Conservation (phyloP, 2,888 invertebrate species). For the Parnassius glacialis region DNA sequence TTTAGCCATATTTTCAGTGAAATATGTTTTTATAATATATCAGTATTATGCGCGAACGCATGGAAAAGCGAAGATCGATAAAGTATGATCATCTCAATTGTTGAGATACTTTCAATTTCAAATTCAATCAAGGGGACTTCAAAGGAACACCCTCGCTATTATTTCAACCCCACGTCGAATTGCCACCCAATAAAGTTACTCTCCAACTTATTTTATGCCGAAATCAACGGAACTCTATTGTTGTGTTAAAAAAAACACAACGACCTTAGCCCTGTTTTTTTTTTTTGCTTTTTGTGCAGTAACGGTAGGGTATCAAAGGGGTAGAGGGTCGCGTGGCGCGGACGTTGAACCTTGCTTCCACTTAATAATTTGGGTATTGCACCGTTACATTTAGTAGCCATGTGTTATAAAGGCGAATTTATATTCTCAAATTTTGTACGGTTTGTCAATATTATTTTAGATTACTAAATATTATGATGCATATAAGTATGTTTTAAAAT, state of each 20-base stretch:
- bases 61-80: background rate
- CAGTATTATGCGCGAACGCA: too few species aligned
- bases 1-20: too few species aligned
- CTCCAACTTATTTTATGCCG: slow-evolving; percentile 21
- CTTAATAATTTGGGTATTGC: slow-evolving; percentile 26
- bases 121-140: background rate
- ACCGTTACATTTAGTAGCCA: slow-evolving; percentile 3
- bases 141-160: slow-evolving; percentile 13
- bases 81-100: background rate
- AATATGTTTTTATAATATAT: too few species aligned
- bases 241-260: slow-evolving; percentile 38
- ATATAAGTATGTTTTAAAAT: too few species aligned
- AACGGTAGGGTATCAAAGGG: slow-evolving; percentile 49
- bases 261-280: slow-evolving; percentile 59
- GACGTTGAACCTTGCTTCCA: slow-evolving; percentile 58
- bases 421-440: too few species aligned
- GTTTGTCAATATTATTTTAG: too few species aligned
- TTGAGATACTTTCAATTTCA: background rate
- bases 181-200: slow-evolving; percentile 21
- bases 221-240: slow-evolving; percentile 25
- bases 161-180: slow-evolving; percentile 9
- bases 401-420: background rate
- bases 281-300: slow-evolving; percentile 40
- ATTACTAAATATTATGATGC: too few species aligned
- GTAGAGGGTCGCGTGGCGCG: slow-evolving; percentile 62